Base-by-base conservation (phyloP, 2,113 vertebrate species). In the Nothoprocta pentlandii region DNA sequence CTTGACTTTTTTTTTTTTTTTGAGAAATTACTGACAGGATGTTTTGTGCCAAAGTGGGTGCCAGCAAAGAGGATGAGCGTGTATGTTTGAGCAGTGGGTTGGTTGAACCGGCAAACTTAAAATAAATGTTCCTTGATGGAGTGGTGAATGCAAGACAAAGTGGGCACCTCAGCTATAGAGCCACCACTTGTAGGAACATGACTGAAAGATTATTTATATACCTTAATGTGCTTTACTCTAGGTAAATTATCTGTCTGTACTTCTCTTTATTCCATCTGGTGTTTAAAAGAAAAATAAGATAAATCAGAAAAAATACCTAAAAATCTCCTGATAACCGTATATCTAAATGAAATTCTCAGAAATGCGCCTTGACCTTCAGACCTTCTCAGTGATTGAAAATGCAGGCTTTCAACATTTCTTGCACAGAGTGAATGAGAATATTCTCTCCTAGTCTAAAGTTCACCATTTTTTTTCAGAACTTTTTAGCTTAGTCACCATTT, bases 291-390 rank as follows among this genome's bases (percentile, higher is more conserved):
- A 74, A 90, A 94, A 67, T 30, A 94, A 88, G 86, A 82, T 16
- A 87, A 95, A 93, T 82, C 78, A 85, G 78, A 46, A 93, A 93
- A 93, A 94, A 67, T 1, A 32, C 41, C 67, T 80, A 79, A 90
- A 93, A 95, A 82, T 80, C 64, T 88, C 64, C 51, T 0, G 10
- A 83, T 94, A 92, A 62, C 75, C 70, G 70, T 70, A 16, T 92
- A 91, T 90, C 91, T 92, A 94, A 92, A 93, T 56, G 54, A 85
- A 69, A 85, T 80, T 80, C 79, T 84, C 32, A 7, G 94, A 91
- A 85, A 71, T 21, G n/a, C 51, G 30, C 36, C 75, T 59, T 89
- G 77, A 94, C 93, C 83, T 96, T 80, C 86, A 94, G 63, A 61
- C 78, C 53, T 74, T 92, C 44, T 80, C 73, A 46, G 46, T 68